Conservation (phyloP, 2,113 vertebrate species). For the Shinisaurus crocodilurus region DNA sequence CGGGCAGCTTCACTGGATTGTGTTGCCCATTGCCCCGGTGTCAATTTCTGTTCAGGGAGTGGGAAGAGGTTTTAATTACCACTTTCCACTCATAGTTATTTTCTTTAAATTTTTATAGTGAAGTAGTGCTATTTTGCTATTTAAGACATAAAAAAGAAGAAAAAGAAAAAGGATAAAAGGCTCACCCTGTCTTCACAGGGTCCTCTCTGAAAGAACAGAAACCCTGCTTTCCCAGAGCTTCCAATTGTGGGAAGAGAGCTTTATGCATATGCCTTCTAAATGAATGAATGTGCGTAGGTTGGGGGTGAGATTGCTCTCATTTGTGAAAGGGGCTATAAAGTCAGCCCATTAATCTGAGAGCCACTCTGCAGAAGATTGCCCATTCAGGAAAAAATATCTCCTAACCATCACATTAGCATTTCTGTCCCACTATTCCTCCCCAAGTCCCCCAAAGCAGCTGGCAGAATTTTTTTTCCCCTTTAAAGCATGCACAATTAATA, state of each 20-base stretch:
- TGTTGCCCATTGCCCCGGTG: too few relatives aligned
- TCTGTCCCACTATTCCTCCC: not conserved
- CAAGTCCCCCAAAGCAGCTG: too few relatives aligned
- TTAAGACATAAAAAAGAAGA: not conserved
- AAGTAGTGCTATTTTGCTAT: not conserved
- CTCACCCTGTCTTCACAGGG: not conserved
- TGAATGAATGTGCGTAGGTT: not conserved
- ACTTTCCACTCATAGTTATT: not conserved
- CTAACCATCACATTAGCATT: not conserved
- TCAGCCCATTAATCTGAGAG: not conserved
- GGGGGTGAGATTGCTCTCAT: not conserved
- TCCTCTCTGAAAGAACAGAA: not conserved
- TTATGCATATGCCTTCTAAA: not conserved
- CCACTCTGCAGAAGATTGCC: not conserved
- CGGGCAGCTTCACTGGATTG: too few relatives aligned
- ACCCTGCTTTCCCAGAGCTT: not conserved
- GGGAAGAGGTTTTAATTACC: not conserved
- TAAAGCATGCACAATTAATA: not conserved
- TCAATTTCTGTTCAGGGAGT: not conserved
- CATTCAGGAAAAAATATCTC: not conserved
- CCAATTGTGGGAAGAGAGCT: not conserved
- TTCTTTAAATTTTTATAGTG: not conserved
- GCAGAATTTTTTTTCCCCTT: not conserved
- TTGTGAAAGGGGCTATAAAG: not conserved
- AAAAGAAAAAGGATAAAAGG: not conserved